Evolutionary conservation across 2,888 invertebrate species (phyloP).

Genomic region (Thera britannica): DNA sequence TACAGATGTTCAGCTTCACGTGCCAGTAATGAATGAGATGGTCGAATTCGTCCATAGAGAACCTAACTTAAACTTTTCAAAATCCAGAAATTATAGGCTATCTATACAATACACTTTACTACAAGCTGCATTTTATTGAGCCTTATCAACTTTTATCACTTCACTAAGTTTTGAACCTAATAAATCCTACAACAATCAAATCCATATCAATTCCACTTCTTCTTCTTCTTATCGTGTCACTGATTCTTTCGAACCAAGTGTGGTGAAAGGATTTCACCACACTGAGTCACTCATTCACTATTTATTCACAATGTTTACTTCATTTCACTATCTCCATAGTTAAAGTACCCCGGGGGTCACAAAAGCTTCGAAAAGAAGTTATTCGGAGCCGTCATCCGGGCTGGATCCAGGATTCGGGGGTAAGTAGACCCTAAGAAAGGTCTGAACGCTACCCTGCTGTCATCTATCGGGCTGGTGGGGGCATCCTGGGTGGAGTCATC

Average conservation of each 20-base stretch:
- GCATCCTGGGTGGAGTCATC: constrained; percentile 80
- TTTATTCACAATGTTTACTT: constrained; percentile 42
- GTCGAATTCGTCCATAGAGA: no score
- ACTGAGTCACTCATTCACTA: constrained; percentile 11
- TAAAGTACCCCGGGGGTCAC: constrained; percentile 76
- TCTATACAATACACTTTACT: no score
- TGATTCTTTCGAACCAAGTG: no score
- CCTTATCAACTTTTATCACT: not conserved
- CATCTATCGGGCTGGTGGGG: constrained; percentile 66
- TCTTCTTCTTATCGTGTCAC: no score
- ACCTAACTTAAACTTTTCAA: no score
- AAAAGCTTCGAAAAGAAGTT: constrained; percentile 78
- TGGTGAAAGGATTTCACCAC: no score
- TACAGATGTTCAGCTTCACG: no score
- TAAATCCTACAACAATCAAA: constrained; percentile 2
- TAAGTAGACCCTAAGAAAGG: constrained; percentile 73
- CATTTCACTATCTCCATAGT: constrained; percentile 63
- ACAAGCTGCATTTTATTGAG: no score
- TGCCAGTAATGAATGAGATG: no score
- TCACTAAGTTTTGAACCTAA: not conserved
- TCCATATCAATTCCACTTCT: constrained; percentile 23
- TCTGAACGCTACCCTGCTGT: constrained; percentile 68
- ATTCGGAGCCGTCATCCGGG: constrained; percentile 72
- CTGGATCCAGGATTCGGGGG: constrained; percentile 70
- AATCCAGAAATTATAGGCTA: no score